phyloP scores from a whole-genome alignment of 2,113 vertebrate species.

The Takifugu flavidus region DNA sequence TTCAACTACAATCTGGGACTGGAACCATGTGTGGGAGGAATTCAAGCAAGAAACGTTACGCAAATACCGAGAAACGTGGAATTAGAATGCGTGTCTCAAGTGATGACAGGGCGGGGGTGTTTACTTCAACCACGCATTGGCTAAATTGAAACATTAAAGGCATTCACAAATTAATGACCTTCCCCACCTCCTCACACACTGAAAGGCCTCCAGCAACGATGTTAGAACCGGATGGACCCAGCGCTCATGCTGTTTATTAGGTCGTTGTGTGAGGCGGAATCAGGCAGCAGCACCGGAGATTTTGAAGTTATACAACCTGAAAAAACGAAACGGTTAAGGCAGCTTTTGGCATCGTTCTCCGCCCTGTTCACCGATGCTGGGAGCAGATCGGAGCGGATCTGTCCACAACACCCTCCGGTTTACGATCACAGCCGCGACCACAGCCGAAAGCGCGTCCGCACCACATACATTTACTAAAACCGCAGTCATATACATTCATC shows the following conservation, averaged over 20 bases:
- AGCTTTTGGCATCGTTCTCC: conserved; percentile 3
- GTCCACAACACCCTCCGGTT: conserved; percentile 16
- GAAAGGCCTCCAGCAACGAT: conserved; percentile 24
- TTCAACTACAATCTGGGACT: conserved; percentile 3
- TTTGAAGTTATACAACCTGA: too few relatives aligned
- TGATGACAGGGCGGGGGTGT: neutral
- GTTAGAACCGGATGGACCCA: neutral
- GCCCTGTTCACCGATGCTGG: conserved; percentile 42
- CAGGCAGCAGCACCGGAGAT: too few relatives aligned
- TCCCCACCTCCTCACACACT: conserved; percentile 17
- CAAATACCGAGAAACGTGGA: neutral
- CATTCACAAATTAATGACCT: conserved; percentile 35
- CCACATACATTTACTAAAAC: too few relatives aligned
- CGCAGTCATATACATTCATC: neutral
- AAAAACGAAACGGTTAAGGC: too few relatives aligned
- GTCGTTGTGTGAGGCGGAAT: too few relatives aligned
- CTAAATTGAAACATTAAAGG: conserved; percentile 11
- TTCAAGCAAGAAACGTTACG: conserved; percentile 6
- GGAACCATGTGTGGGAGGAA: neutral
- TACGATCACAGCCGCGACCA: neutral
- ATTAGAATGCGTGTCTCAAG: neutral
- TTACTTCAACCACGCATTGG: conserved; percentile 12
- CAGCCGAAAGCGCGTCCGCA: neutral
- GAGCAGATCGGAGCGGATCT: conserved; percentile 43
- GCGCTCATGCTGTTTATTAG: too few relatives aligned